These are phyloP conservation scores for Megalops atlanticus DNA, from an alignment of 2,113 vertebrate species.

Conservation along the genomic window DNA sequence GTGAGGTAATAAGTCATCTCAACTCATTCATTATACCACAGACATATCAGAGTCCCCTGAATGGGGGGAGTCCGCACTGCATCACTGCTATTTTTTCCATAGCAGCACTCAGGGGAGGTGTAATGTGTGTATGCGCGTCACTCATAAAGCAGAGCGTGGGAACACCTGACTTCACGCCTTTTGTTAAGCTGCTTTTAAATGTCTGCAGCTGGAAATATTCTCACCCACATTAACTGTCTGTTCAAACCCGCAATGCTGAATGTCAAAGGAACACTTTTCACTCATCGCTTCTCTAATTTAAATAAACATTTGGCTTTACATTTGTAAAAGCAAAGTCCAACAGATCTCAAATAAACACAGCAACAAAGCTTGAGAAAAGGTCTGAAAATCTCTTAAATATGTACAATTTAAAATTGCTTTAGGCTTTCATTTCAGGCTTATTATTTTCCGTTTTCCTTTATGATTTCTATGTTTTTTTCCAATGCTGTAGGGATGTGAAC, in stretches of 20 bases:
- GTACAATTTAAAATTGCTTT: not conserved
- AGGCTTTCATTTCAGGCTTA: not conserved
- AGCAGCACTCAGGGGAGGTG: not conserved
- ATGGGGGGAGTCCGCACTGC: not conserved
- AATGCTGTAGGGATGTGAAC: not conserved
- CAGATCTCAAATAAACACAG: not conserved
- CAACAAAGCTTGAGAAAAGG: not conserved
- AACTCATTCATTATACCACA: too few species aligned
- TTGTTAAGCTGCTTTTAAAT: not conserved
- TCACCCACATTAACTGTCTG: not conserved
- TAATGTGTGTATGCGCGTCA: not conserved
- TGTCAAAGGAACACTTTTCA: not conserved
- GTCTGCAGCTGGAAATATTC: not conserved
- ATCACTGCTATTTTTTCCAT: not conserved
- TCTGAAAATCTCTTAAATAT: not conserved
- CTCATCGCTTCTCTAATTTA: not conserved
- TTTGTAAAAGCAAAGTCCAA: not conserved
- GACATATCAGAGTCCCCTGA: not conserved
- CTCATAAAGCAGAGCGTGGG: not conserved
- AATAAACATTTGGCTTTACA: not conserved
- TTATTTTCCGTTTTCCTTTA: not conserved
- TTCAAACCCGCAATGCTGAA: not conserved
- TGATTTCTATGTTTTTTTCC: too few species aligned
- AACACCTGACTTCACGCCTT: not conserved
- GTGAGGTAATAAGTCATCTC: not conserved